phyloP scores from a whole-genome alignment of 2,888 invertebrate genomes.

The Eulithis testata region DNA sequence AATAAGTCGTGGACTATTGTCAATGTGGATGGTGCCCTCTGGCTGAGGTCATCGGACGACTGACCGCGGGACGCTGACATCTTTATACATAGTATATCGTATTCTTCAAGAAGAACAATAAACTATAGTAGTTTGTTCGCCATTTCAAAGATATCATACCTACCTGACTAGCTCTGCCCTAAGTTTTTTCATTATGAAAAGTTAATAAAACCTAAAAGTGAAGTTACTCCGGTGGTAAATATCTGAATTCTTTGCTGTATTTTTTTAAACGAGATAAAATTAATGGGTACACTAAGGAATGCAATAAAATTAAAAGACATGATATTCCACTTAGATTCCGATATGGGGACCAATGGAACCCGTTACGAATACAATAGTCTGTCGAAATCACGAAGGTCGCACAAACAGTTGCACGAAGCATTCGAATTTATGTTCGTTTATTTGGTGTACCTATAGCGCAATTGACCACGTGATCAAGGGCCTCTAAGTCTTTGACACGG shows the following conservation, averaged over 20 bases:
- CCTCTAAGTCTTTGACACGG: neutral
- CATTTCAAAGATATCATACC: neutral
- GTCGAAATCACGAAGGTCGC: constrained; percentile 40
- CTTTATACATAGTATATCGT: constrained; percentile 33
- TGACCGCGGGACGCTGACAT: constrained; percentile 50
- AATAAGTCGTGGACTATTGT: constrained; percentile 53
- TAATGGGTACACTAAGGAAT: neutral
- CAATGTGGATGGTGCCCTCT: constrained; percentile 53
- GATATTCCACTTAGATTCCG: constrained; percentile 24
- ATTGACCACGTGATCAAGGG: neutral
- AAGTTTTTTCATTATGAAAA: neutral
- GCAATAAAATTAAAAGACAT: constrained; percentile 27
- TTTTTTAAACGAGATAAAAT: too few relatives aligned
- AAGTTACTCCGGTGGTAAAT: too few relatives aligned
- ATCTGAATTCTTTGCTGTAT: too few relatives aligned
- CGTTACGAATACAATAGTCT: constrained; percentile 42
- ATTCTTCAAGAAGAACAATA: constrained; percentile 46
- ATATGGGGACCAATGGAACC: constrained; percentile 38
- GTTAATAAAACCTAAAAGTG: too few relatives aligned
- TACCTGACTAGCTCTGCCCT: neutral
- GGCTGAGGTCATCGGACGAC: constrained; percentile 70
- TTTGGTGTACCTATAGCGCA: constrained; percentile 1
- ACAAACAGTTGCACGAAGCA: constrained; percentile 14
- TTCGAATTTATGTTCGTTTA: constrained; percentile 13
- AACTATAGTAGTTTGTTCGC: constrained; percentile 20